A percentile compares a stretch with the other conserved stretches of the same genome.
These are phyloP conservation scores for Chelonus formosanus DNA, from an alignment of 2,888 invertebrate species.

Conservation along the genomic window DNA sequence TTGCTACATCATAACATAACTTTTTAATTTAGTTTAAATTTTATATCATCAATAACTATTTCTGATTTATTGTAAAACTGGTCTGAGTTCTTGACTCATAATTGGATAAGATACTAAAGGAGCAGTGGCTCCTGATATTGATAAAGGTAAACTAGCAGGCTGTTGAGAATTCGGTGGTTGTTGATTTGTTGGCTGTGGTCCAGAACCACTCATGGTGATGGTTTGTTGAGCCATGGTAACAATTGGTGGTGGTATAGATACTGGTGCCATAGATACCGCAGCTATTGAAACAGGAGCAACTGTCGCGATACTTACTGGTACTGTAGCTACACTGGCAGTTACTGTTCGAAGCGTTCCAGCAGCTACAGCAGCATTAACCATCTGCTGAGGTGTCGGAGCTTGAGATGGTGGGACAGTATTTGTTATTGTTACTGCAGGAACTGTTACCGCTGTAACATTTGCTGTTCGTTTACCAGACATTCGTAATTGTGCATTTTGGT, in stretches of 20 bases:
- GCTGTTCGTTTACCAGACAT: slow-evolving; percentile 69
- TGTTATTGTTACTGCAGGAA: slow-evolving; percentile 71
- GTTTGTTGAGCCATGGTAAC: slow-evolving; percentile 70
- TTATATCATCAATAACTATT: too few species aligned
- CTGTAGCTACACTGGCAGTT: slow-evolving; percentile 70
- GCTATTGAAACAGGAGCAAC: slow-evolving; percentile 72
- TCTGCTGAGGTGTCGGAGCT: slow-evolving; percentile 66
- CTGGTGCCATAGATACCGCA: slow-evolving; percentile 68
- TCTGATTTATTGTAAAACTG: slow-evolving; percentile 51
- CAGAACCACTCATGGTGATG: slow-evolving; percentile 61
- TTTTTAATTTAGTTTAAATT: too few species aligned
- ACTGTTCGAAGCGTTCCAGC: slow-evolving; percentile 67
- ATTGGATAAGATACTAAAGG: slow-evolving; percentile 75
- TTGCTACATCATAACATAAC: too few species aligned
- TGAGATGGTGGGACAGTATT: slow-evolving; percentile 68
- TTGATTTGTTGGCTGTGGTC: slow-evolving; percentile 59
- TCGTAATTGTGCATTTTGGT: slow-evolving; percentile 79
- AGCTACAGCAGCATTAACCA: slow-evolving; percentile 64
- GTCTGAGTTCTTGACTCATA: slow-evolving; percentile 69
- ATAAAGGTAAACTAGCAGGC: slow-evolving; percentile 64
- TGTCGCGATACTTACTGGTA: slow-evolving; percentile 71
- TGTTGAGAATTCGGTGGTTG: slow-evolving; percentile 66
- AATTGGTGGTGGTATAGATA: slow-evolving; percentile 69
- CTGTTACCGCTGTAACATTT: slow-evolving; percentile 68
- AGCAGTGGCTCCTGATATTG: slow-evolving; percentile 71